A percentile compares a stretch with the other conserved stretches of the same genome.
Conservation (phyloP, 2,797 vertebrate genomes). For the Bradypodion ventrale region DNA sequence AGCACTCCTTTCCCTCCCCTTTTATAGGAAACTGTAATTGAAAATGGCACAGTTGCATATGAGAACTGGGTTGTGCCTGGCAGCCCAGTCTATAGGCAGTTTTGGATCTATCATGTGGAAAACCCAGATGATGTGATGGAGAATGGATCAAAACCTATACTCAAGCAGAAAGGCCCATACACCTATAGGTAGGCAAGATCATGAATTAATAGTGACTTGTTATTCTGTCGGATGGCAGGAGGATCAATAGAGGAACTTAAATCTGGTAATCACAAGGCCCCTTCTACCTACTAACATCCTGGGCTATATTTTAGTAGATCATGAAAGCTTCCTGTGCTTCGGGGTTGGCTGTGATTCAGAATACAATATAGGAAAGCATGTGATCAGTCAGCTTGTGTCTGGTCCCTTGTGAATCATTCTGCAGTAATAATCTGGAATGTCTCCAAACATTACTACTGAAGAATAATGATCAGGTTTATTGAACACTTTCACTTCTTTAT, state of each 20-base stretch:
- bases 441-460: not conserved
- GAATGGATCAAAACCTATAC: constrained; percentile 73
- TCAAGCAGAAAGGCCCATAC: constrained; percentile 90
- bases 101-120: constrained; percentile 89
- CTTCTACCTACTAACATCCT: too few relatives aligned
- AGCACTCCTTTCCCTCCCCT: not conserved
- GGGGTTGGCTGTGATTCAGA: too few relatives aligned
- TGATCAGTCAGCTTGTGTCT: not conserved
- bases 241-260: too few relatives aligned
- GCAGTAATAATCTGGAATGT: not conserved
- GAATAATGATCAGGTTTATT: too few relatives aligned
- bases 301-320: too few relatives aligned
- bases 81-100: constrained; percentile 84
- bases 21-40: constrained; percentile 85
- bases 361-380: too few relatives aligned
- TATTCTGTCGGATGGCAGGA: too few relatives aligned
- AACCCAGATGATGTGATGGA: constrained; percentile 81
- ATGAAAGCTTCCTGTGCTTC: too few relatives aligned
- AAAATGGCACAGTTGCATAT: constrained; percentile 86
- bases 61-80: constrained; percentile 85
- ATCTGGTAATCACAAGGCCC: too few relatives aligned
- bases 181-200: constrained; percentile 83
- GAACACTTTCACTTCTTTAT: not conserved
- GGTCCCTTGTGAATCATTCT: not conserved
- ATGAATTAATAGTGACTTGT: too few relatives aligned